Evolutionary conservation across 1,140 invertebrate genomes (phyloP).

Genomic region (Temnothorax nylanderi): DNA sequence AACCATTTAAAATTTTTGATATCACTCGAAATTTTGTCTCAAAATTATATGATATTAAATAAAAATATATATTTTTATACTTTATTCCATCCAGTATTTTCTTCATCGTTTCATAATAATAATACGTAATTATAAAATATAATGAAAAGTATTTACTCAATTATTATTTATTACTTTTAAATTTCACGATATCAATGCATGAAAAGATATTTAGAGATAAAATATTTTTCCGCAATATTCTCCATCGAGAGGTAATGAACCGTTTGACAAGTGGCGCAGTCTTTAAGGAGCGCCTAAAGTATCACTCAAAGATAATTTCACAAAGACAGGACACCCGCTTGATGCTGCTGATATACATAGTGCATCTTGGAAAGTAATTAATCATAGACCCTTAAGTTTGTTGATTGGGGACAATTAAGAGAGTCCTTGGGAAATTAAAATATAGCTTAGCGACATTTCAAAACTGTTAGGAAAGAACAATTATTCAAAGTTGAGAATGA

Average conservation of each 20-base stretch:
- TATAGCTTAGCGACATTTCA: not conserved
- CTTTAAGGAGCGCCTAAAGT: constrained; percentile 22
- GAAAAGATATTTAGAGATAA: constrained; percentile 11
- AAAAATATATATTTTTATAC: not conserved
- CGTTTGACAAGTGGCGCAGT: constrained; percentile 43
- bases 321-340: constrained; percentile 26
- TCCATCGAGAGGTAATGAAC: constrained; percentile 42
- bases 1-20: not conserved
- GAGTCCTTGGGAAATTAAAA: constrained; percentile 38
- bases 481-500: not conserved
- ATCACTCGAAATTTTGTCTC: not conserved
- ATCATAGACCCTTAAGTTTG: constrained; percentile 46
- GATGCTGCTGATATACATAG: constrained; percentile 2
- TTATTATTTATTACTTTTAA: constrained; percentile 8
- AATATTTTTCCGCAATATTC: constrained; percentile 28
- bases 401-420: not conserved
- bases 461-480: not conserved
- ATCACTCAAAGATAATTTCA: constrained; percentile 40
- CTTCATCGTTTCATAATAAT: not conserved
- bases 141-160: not conserved
- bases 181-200: not conserved
- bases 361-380: constrained; percentile 54
- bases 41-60: not conserved
- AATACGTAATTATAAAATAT: not conserved
- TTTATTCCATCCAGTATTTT: not conserved